A percentile compares a stretch with the other conserved stretches of the same genome.
These are phyloP conservation scores for Pavo muticus DNA, from an alignment of 2,113 vertebrate species.

Conservation along the genomic window DNA sequence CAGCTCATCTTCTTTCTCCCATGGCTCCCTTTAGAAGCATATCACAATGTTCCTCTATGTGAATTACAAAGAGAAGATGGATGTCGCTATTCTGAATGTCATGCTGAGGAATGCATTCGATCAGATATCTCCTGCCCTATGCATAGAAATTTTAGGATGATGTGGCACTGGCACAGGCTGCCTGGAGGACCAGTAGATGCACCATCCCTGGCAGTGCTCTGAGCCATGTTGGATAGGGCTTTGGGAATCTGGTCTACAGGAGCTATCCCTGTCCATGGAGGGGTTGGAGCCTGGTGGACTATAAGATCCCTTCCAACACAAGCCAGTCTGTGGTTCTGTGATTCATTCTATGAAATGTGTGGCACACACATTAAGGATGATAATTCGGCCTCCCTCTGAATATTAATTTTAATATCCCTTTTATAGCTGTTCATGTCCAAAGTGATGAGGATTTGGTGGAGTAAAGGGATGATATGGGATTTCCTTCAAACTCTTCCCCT, in stretches of 20 bases:
- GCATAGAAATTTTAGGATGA: background rate
- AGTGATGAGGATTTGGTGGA: background rate
- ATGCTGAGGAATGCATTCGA: background rate
- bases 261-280: background rate
- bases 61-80: background rate
- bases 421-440: background rate
- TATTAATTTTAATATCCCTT: background rate
- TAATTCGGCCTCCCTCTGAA: background rate
- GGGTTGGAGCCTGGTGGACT: background rate
- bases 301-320: background rate
- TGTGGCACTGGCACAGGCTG: background rate
- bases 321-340: background rate
- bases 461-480: background rate
- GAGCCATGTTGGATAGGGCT: background rate
- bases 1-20: background rate
- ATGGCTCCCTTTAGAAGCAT: background rate
- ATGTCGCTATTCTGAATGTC: background rate
- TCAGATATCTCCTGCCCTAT: background rate
- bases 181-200: background rate
- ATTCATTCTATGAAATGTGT: background rate
- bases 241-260: background rate
- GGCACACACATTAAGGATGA: background rate
- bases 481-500: background rate
- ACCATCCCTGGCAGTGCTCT: background rate
- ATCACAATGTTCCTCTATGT: fast-evolving